Conservation (phyloP, 2,113 vertebrate genomes). For the Sylvietta virens region DNA sequence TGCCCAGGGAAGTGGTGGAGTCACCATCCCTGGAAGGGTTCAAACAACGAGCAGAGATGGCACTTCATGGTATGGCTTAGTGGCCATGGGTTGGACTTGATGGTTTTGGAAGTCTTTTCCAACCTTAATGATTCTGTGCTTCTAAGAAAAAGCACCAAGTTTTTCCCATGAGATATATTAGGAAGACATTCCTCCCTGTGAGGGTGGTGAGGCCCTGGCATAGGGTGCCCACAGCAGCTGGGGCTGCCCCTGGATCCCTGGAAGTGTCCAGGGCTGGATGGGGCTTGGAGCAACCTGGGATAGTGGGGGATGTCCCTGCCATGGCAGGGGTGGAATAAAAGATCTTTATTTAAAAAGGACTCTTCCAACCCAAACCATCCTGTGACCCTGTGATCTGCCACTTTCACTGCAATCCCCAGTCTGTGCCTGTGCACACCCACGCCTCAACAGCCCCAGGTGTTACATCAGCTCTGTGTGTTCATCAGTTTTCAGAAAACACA, state of each 20-base stretch:
- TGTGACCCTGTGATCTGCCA: neutral
- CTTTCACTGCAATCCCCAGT: neutral
- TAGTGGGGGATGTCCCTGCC: neutral
- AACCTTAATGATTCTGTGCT: neutral
- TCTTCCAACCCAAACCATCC: neutral
- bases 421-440: neutral
- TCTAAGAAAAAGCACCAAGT: neutral
- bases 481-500: fast-evolving
- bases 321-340: neutral
- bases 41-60: neutral
- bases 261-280: fast-evolving
- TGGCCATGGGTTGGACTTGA: neutral
- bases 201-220: neutral
- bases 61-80: neutral
- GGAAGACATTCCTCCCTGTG: neutral
- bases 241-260: neutral
- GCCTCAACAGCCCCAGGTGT: fast-evolving
- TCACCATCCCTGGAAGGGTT: neutral
- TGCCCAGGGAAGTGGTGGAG: neutral
- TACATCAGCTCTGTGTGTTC: neutral
- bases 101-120: neutral
- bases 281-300: neutral
- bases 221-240: neutral
- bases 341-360: neutral
- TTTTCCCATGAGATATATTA: neutral